Evolutionary conservation across 1,140 invertebrate species (phyloP), one percentile per base, ranked within the genome.

Genomic region (Caerostris extrusa): DNA sequence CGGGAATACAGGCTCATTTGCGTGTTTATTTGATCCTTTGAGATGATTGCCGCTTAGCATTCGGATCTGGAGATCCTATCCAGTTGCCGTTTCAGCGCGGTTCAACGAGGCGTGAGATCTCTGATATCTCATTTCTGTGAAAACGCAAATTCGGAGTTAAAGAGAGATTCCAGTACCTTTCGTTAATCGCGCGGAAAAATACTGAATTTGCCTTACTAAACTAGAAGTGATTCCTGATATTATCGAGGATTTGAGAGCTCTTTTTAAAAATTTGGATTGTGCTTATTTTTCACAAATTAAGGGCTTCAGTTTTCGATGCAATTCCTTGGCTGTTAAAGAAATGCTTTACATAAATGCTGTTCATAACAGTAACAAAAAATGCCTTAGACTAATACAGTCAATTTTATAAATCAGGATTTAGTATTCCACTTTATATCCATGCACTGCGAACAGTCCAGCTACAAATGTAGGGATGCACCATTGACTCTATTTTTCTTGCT

Each of bases 161-260:
- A 67, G 61, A 67, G n/a, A 67, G n/a, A 67, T 17, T 67, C 61
- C 61, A n/a, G 61, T 4, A 67, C n/a, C n/a, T n/a, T 67, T 67
- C 61, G 61, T 67, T 67, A 67, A 67, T 67, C 61, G 61, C 61
- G 14, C n/a, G 61, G 61, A 67, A 67, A 67, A n/a, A 67, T 67
- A 34, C 3, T 14, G 61, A 17, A 67, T 67, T 67, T 67, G 17
- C n/a, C 17, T 67, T 67, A 67, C n/a, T 67, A n/a, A 67, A 67
- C 3, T 14, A 12, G n/a, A 67, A 17, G 61, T 67, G 61, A 67
- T 67, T 67, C 17, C n/a, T 17, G 61, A 67, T 67, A 67, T 17
- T 67, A n/a, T n/a, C 17, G 12, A n/a, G 61, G n/a, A 17, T 67
- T 67, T 67, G n/a, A 34, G 34, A 34, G 34, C 34, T 34, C 34